Conservation (phyloP, 2,888 invertebrate genomes). For the Neoaliturus tenellus region DNA sequence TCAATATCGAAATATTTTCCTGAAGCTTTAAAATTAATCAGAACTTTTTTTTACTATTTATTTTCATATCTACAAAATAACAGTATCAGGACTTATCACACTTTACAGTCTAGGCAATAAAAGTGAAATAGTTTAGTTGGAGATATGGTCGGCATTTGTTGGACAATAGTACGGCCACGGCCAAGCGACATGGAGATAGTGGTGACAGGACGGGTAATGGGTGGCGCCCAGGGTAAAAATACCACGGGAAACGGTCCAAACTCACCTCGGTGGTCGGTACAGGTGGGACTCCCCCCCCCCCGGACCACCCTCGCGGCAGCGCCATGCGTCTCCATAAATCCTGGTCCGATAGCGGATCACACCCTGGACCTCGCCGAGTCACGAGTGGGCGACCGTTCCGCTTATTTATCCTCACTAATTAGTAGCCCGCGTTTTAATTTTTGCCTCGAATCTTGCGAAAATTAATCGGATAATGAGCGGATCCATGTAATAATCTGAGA, state of each 20-base stretch:
- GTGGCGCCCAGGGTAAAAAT: conserved; percentile 39
- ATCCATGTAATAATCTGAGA: no score
- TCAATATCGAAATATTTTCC: no score
- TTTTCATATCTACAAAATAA: no score
- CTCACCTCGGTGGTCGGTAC: conserved; percentile 30
- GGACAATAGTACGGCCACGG: neutral
- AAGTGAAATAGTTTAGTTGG: neutral
- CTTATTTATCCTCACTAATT: neutral
- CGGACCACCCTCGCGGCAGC: neutral
- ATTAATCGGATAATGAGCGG: no score
- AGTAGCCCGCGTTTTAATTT: no score
- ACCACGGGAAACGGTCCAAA: conserved; percentile 23
- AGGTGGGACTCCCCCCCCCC: neutral
- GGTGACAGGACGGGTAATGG: conserved; percentile 29
- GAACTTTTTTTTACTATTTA: no score
- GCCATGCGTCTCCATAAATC: neutral
- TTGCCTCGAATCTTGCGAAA: no score
- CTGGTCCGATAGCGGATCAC: neutral
- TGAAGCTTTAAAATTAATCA: no score
- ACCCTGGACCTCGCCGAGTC: no score
- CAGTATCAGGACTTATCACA: neutral
- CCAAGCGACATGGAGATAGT: conserved; percentile 22
- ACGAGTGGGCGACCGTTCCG: neutral
- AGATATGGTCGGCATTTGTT: neutral
- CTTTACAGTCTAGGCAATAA: neutral